A percentile compares a stretch with the other conserved stretches of the same genome.
phyloP scores from a whole-genome alignment of 2,797 vertebrate genomes.

The Onychomys leucogaster region DNA sequence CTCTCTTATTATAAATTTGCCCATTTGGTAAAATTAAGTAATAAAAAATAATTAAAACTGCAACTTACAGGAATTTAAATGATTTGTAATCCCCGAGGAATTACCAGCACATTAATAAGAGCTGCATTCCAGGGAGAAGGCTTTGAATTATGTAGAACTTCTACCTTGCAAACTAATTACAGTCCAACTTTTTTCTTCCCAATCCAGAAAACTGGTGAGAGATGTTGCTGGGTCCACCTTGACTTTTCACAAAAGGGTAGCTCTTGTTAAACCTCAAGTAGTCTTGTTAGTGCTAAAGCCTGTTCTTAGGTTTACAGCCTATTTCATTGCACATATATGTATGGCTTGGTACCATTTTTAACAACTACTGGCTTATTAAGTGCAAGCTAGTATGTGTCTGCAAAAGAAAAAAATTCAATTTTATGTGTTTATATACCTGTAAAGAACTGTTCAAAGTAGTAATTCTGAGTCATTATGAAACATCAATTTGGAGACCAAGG shows the following conservation, averaged over 20 bases:
- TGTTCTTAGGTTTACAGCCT: neutral
- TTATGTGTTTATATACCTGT: slow-evolving; percentile 34
- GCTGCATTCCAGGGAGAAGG: slow-evolving; percentile 24
- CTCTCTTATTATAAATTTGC: slow-evolving; percentile 55
- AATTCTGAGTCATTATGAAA: slow-evolving; percentile 59
- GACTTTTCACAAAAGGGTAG: slow-evolving; percentile 39
- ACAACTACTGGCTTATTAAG: slow-evolving; percentile 32
- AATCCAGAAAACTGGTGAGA: neutral
- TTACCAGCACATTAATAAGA: slow-evolving; percentile 59
- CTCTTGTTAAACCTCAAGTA: slow-evolving; percentile 28
- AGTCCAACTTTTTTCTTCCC: neutral
- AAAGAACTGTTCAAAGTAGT: slow-evolving; percentile 28
- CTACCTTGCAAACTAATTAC: slow-evolving; percentile 30
- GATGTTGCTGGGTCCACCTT: neutral
- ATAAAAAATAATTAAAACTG: slow-evolving; percentile 68
- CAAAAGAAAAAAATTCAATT: slow-evolving; percentile 61
- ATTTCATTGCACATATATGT: slow-evolving; percentile 26
- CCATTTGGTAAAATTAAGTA: slow-evolving; percentile 61
- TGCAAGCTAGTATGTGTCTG: slow-evolving; percentile 33
- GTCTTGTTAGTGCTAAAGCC: neutral
- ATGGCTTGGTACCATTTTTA: slow-evolving; percentile 37
- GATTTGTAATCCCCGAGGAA: slow-evolving; percentile 53
- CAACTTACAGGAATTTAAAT: slow-evolving; percentile 63
- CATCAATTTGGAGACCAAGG: slow-evolving; percentile 37
- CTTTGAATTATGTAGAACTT: slow-evolving; percentile 49